Evolutionary conservation across 2,888 invertebrate species (phyloP).

Genomic region (Tetranychus piercei): DNA sequence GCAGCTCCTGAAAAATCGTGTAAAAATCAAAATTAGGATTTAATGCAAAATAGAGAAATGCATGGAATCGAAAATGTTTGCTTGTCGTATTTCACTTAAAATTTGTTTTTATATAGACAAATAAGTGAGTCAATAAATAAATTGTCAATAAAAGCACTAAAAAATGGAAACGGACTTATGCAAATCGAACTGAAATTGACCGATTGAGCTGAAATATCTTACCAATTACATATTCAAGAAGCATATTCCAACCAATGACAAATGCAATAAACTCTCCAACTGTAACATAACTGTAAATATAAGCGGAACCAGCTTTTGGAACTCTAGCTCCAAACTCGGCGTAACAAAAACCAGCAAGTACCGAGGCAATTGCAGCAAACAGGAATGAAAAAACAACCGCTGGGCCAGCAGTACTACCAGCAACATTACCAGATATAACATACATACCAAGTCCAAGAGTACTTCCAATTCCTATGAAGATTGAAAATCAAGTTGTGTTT

Average conservation of each 20-base stretch:
- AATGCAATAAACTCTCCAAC: slow-evolving; percentile 38
- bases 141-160: no score
- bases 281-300: slow-evolving; percentile 67
- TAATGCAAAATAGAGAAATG: slow-evolving; percentile 1
- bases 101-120: no score
- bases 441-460: slow-evolving; percentile 77
- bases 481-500: slow-evolving; percentile 13
- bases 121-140: no score
- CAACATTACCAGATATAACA: slow-evolving; percentile 73
- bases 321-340: slow-evolving; percentile 75
- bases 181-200: background rate
- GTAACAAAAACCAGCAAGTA: slow-evolving; percentile 78
- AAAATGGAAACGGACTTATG: background rate
- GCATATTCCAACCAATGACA: slow-evolving; percentile 38
- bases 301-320: slow-evolving; percentile 75
- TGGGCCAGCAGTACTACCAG: slow-evolving; percentile 68
- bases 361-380: slow-evolving; percentile 75
- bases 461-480: slow-evolving; percentile 32
- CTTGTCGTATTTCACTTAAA: no score
- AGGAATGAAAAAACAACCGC: slow-evolving; percentile 58
- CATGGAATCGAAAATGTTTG: no score
- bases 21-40: background rate
- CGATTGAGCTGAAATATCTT: slow-evolving; percentile 10
- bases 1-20: slow-evolving; percentile 32
- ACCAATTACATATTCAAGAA: slow-evolving; percentile 38